These are phyloP conservation scores for Alentia gelatinosa DNA, from an alignment of 2,888 invertebrate species.

Conservation along the genomic window DNA sequence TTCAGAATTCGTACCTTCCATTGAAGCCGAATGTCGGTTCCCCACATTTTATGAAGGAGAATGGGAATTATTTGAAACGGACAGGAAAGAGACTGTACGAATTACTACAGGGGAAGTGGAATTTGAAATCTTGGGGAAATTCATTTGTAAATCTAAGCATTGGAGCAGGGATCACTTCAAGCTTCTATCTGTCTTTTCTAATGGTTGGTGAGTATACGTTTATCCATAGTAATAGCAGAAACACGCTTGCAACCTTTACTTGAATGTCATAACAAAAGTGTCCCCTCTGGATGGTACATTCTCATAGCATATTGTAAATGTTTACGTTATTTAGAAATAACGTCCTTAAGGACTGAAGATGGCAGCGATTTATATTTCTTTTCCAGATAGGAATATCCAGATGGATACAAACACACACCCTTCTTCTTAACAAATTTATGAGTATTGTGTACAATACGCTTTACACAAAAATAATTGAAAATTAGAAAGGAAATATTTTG, in stretches of 20 bases:
- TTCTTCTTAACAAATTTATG: no score
- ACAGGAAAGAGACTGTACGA: conserved; percentile 69
- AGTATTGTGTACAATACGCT: no score
- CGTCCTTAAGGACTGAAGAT: background rate
- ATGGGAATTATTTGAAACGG: conserved; percentile 73
- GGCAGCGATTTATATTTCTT: background rate
- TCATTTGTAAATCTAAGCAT: conserved; percentile 72
- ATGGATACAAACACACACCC: no score
- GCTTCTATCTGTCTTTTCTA: conserved; percentile 71
- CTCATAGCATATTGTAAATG: background rate
- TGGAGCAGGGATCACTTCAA: conserved; percentile 72
- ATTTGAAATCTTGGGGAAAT: conserved; percentile 72
- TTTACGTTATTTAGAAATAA: background rate
- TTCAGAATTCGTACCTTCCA: conserved; percentile 59
- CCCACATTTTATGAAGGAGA: conserved; percentile 69
- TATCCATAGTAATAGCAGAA: no score
- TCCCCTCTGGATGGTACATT: no score
- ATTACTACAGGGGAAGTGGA: conserved; percentile 69
- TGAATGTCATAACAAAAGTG: no score
- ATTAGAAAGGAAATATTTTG: no score
- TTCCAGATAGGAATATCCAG: background rate
- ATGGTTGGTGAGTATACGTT: conserved; percentile 75
- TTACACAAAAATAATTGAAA: no score
- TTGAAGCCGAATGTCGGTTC: conserved; percentile 69
- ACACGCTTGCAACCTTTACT: no score